Evolutionary conservation across 1,140 invertebrate genomes (phyloP), one percentile per base, ranked within the genome.

Genomic region (Neodiprion pinetum): DNA sequence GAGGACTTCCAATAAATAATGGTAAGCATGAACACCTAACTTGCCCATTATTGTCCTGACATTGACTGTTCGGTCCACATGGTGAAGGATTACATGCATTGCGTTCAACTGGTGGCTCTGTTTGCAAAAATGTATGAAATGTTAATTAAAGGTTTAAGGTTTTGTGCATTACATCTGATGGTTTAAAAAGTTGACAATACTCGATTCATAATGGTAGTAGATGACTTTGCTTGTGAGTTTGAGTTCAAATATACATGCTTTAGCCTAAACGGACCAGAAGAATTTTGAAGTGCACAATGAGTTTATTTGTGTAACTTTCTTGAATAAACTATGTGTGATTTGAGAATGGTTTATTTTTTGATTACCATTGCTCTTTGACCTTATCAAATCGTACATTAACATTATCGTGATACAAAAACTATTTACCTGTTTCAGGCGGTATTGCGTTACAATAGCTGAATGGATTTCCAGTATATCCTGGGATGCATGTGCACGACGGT

Each of bases 191-290:
- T 40, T 40, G 28, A 40, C 28, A 61, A 61, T 5, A 81, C 93
- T 94, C 53, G 89, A 86, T 79, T 92, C 93, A 53, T 91, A 87
- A 14, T 92, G 90, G 28, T 87, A 89, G 80, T 93, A 92, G 80
- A 91, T 92, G 12, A 88, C 83, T 70, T 50, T 23, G 72, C 87
- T 84, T 92, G 93, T 40, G 90, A 90, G 74, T 82, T 80, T 82
- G 77, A 78, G 88, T 87, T 87, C 83, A 72, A 82, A 86, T 75
- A 72, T 74, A 28, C 28, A 28, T 28, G 28, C 28, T 28, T 28
- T 28, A 28, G 28, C 28, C 5, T 28, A 28, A 28, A 2, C 5
- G 28, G 5, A 28, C 28, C 1, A 5, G 5, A 28, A 28, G 28
- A 28, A 28, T 28, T 28, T 28, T 28, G 28, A 28, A 28, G 28